Evolutionary conservation across 2,797 vertebrate genomes (phyloP), one percentile per base, ranked within the genome.

Genomic region (Brachymystax lenok): DNA sequence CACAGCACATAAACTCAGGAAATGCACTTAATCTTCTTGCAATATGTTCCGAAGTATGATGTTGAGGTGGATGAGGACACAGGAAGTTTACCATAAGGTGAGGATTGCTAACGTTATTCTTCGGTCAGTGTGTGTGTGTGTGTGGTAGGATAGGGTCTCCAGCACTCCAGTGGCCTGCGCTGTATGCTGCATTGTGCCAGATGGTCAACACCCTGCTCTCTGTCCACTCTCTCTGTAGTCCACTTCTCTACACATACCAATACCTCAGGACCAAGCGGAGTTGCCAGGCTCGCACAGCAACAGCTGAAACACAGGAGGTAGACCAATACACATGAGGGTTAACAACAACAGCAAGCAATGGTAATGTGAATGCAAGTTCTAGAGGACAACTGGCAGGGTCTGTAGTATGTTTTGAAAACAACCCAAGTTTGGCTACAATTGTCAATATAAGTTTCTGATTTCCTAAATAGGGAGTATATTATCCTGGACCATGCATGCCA

Each of bases 121-220:
- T 27, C 46, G 2, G 21, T 5, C 13, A 14, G 21, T 46, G 16
- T 63, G 61, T 21, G 52, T 75, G 3, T n/a, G n/a, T 27, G 17
- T 5, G 71, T 61, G 35, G 73, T 74, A 92, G 94, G 97, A 99
- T 99, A 96, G 63, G 88, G 85, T 86, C 80, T 96, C 97, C 97
- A 98, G 79, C 3, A 85, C 2, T 69, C 74, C 71, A 98, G 91
- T 7, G 64, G 87, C 83, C 91, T 90, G 63, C 85, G 54, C 27
- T 95, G 88, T 1, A 61, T 84, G 79, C 84, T 85, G 78, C 75
- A 90, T 33, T 63, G 30, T 71, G 92, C 93, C 76, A 95, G 84
- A 12, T 73, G 81, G 8, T 79, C 84, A 51, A 91, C 81, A 46
- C 74, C 84, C 54, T 92, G 85, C n/a, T 71, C 80, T 35, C 80